Base-by-base conservation (phyloP, 1,140 invertebrate species). In the Kradibia gibbosae region DNA sequence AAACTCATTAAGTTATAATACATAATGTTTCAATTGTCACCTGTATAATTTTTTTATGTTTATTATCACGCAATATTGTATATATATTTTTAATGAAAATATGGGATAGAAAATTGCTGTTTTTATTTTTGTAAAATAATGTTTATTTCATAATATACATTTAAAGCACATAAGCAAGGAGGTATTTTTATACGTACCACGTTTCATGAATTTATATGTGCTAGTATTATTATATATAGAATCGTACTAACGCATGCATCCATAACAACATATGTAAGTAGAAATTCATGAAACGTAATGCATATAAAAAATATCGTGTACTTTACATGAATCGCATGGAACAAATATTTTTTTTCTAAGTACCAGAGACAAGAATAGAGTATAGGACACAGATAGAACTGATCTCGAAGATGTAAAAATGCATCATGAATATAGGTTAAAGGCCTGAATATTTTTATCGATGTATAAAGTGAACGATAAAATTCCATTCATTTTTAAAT, bases 131-230 rank as follows among this genome's bases (percentile, higher is more conserved):
- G n/a, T 42, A 36, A 50, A 55, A 42, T 55, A 71, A 79, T 72
- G 65, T 34, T 60, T 79, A 20, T 42, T 34, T 22, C 34, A n/a
- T 80, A 62, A 74, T 74, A 34, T 53, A 50, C 28, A 65, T 74
- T 53, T 31, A 74, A 57, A 79, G 57, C 39, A 75, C 45, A 50
- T 53, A 62, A n/a, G 34, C 25, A 34, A 75, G 70, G 34, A 45
- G n/a, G n/a, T 17, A 75, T 81, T 75, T 81, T 75, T 75, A 75
- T 75, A 81, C 48, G 22, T 39, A 53, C 22, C 48, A 81, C 79
- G 72, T 75, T 34, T 36, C 48, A 65, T 81, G 79, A 75, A 81
- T 81, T 75, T 55, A 70, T 81, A 81, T 28, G 45, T 34, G 17
- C 45, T 15, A 25, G 60, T 67, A 75, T 75, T 42, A 81, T 73